Conservation (phyloP, 1,140 invertebrate species). For the Pseudoatta argentina region DNA sequence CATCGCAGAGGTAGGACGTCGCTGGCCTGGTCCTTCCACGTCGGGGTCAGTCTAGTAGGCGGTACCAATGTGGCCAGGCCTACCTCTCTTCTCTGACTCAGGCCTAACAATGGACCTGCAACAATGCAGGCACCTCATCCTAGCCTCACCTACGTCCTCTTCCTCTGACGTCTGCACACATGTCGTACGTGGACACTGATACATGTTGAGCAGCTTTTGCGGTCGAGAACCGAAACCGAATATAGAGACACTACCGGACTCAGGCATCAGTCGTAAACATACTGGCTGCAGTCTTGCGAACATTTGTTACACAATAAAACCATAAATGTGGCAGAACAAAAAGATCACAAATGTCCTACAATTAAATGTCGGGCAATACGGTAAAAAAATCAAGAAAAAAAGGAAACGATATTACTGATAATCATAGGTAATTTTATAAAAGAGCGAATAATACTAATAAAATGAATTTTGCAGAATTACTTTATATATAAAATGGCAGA, state of each 20-base stretch:
- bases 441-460: background rate
- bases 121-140: slow-evolving; percentile 74
- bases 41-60: slow-evolving; percentile 78
- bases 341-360: background rate
- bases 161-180: slow-evolving; percentile 57
- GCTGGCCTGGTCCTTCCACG: slow-evolving; percentile 69
- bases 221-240: slow-evolving; percentile 64
- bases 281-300: slow-evolving; percentile 42
- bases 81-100: slow-evolving; percentile 72
- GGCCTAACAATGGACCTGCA: slow-evolving; percentile 76
- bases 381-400: background rate
- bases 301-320: slow-evolving; percentile 40
- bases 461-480: background rate
- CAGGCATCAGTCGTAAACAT: slow-evolving; percentile 53
- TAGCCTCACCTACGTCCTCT: slow-evolving; percentile 63
- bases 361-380: background rate
- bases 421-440: background rate
- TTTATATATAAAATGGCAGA: background rate
- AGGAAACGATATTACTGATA: background rate
- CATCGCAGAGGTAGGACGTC: slow-evolving; percentile 66
- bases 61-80: slow-evolving; percentile 78
- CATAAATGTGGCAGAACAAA: slow-evolving; percentile 3
- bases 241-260: slow-evolving; percentile 54
- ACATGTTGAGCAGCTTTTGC: slow-evolving; percentile 58
- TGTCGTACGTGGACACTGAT: slow-evolving; percentile 70